Evolutionary conservation across 53 echinoderm and acorn worm species (phyloP), one percentile per base, ranked within the genome.

Genomic region (Antedon mediterranea): DNA sequence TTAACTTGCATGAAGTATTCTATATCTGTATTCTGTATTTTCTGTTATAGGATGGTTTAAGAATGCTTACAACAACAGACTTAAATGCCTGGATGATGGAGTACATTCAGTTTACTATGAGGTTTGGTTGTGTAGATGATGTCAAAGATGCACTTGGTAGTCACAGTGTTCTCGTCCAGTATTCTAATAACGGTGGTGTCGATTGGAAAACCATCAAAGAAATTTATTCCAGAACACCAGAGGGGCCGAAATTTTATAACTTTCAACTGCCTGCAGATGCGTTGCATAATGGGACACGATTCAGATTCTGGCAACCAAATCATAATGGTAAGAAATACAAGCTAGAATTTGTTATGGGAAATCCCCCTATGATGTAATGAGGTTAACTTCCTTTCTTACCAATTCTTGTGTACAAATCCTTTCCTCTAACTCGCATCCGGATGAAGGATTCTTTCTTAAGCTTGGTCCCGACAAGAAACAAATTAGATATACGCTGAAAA

Each of bases 281-380:
- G n/a, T 81, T 83, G 43, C 87, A 37, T 78, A 91, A 89, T 34
- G 74, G 84, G 18, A 95, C 97, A 57, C 85, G 86, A 34, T 95
- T 95, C 83, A 81, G 97, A 33, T 89, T 95, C 84, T 95, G 97
- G 97, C 97, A 95, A 78, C 91, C 97, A 26, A 83, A 75, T 29
- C 87, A 87, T 79, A 33, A 26, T 33, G 76, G 76, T 76, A 33
- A 2, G 4, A 11, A 4, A 37, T 37, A n/a, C n/a, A n/a, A n/a
- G n/a, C n/a, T n/a, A n/a, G n/a, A n/a, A n/a, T n/a, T n/a, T n/a
- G n/a, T n/a, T n/a, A n/a, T n/a, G n/a, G n/a, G n/a, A n/a, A n/a
- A n/a, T n/a, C n/a, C n/a, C n/a, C n/a, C n/a, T n/a, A n/a, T n/a
- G n/a, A n/a, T n/a, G n/a, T n/a, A n/a, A n/a, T n/a, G n/a, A n/a